phyloP scores from a whole-genome alignment of 2,113 vertebrate genomes.

The Fulica atra region DNA sequence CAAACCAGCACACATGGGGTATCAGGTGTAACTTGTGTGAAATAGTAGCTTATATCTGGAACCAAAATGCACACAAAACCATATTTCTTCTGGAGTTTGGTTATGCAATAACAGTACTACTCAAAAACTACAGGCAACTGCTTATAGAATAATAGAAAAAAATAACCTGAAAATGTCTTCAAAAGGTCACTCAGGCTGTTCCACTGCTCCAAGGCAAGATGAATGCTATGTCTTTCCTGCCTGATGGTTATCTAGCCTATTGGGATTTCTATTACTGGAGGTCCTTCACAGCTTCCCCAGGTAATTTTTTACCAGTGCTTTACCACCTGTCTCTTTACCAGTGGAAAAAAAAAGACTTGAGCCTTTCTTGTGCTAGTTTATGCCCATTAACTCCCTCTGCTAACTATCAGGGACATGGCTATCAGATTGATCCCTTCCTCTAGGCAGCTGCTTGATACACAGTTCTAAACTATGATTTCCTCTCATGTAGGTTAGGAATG shows the following conservation, averaged over 20 bases:
- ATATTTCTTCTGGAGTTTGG: not conserved
- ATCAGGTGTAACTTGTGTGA: not conserved
- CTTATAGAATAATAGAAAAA: not conserved
- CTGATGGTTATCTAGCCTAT: not conserved
- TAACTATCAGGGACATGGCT: not conserved
- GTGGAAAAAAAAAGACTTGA: not conserved
- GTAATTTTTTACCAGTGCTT: not conserved
- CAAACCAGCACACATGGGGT: not conserved
- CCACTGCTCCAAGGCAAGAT: not conserved
- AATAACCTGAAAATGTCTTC: not conserved
- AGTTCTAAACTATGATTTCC: not conserved
- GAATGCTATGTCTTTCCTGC: not conserved
- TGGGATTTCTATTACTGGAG: not conserved
- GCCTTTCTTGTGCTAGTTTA: not conserved
- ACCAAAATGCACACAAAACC: not conserved
- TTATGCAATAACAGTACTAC: not conserved
- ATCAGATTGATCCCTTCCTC: not conserved
- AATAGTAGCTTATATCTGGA: not conserved
- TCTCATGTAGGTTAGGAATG: not conserved
- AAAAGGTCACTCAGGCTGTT: not conserved
- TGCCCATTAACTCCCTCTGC: not conserved
- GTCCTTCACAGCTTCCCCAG: not conserved
- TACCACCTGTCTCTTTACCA: not conserved
- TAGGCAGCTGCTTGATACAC: not conserved
- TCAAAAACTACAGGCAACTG: not conserved